Evolutionary conservation across 2,113 vertebrate genomes (phyloP).

Genomic region (Neolamprologus hecqui): DNA sequence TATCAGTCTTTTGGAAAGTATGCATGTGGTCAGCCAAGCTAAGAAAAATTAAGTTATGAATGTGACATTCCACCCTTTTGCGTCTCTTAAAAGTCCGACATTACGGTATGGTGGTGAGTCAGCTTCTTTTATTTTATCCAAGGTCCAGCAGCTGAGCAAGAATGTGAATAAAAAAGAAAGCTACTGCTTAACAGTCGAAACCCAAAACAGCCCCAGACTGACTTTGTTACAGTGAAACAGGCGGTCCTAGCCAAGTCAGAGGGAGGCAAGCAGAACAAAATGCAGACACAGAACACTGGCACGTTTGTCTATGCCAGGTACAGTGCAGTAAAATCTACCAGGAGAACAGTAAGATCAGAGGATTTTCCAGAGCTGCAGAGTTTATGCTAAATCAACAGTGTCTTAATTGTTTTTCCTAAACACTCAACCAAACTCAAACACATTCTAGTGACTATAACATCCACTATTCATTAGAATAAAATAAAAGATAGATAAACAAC

Average conservation of each 20-base stretch:
- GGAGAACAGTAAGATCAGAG: neutral
- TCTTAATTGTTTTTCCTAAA: neutral
- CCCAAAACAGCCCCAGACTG: slow-evolving; percentile 2
- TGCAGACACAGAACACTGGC: slow-evolving; percentile 77
- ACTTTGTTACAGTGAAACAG: slow-evolving; percentile 18
- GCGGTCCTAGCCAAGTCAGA: slow-evolving; percentile 18
- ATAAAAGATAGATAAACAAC: neutral
- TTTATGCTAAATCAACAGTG: neutral
- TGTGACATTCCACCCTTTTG: neutral
- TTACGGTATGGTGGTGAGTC: neutral
- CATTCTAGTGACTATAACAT: neutral
- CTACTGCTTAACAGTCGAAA: slow-evolving; percentile 23
- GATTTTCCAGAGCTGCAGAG: neutral
- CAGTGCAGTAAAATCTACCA: slow-evolving; percentile 72
- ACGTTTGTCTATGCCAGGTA: slow-evolving; percentile 81
- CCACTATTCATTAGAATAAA: slow-evolving; percentile 27
- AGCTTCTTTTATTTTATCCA: neutral
- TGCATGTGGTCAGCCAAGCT: neutral
- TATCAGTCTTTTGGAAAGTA: neutral
- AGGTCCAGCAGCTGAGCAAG: neutral
- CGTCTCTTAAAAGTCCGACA: neutral
- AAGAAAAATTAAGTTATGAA: neutral
- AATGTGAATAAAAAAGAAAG: slow-evolving; percentile 27
- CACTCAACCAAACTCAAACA: neutral
- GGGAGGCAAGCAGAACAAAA: slow-evolving; percentile 56